These are phyloP conservation scores for Oncorhynchus kisutch DNA, from an alignment of 2,113 vertebrate species.

Conservation along the genomic window DNA sequence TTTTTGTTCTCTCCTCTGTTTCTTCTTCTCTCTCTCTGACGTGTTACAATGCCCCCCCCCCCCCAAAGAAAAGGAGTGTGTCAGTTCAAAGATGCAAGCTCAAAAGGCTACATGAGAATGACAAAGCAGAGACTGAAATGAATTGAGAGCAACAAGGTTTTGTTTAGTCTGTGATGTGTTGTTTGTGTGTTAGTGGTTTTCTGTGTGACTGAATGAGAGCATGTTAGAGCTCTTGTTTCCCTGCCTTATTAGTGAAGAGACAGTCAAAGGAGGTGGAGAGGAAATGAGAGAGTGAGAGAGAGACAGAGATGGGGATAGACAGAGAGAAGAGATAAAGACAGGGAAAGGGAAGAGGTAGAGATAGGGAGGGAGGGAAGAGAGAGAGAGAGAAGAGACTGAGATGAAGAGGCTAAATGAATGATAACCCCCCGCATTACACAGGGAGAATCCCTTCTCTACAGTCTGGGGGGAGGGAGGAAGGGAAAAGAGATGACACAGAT, in stretches of 20 bases:
- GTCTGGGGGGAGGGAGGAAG: neutral
- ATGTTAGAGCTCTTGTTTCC: too few relatives aligned
- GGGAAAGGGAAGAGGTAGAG: neutral
- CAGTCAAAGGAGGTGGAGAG: neutral
- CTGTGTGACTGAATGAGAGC: too few relatives aligned
- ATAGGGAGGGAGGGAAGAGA: neutral
- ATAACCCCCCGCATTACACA: constrained; percentile 30
- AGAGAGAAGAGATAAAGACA: neutral
- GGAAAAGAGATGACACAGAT: neutral
- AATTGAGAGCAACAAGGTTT: too few relatives aligned
- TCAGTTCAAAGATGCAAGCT: too few relatives aligned
- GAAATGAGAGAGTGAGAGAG: neutral
- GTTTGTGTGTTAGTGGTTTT: neutral
- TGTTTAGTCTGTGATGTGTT: too few relatives aligned
- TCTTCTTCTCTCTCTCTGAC: neutral
- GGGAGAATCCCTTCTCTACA: neutral
- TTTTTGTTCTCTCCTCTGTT: neutral
- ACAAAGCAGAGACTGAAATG: too few relatives aligned
- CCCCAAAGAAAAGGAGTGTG: neutral
- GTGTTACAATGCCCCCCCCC: neutral
- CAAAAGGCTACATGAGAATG: too few relatives aligned
- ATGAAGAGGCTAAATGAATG: constrained; percentile 33
- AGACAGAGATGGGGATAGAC: neutral
- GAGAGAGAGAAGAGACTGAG: neutral
- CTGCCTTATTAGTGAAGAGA: neutral